Percentiles rank a stretch among this genome's conserved stretches.
Evolutionary conservation across 35 echinoderm and acorn worm species (phyloP).

Genomic region (Diadema setosum): DNA sequence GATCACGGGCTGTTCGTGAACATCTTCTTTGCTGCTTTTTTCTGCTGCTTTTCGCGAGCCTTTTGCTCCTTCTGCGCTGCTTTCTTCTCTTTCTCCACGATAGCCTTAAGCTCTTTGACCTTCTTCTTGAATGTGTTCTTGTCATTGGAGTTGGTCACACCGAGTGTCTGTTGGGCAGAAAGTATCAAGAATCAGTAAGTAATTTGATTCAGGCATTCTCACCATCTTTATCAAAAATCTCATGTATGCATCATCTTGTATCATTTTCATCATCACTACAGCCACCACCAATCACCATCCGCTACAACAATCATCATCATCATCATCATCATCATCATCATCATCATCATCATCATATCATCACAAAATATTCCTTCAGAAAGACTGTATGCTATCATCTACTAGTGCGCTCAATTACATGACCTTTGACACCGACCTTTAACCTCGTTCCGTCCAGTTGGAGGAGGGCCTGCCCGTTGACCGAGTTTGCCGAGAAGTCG

Average conservation of each 20-base stretch:
- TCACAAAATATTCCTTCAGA: no score
- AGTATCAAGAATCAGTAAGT: no score
- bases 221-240: no score
- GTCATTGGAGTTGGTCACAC: slow-evolving; percentile 65
- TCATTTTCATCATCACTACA: no score
- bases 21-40: slow-evolving; percentile 95
- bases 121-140: slow-evolving; percentile 87
- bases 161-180: slow-evolving; percentile 40
- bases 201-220: no score
- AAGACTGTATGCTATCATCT: no score
- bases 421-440: slow-evolving; percentile 63
- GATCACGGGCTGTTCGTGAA: slow-evolving; percentile 39
- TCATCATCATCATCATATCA: no score
- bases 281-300: no score
- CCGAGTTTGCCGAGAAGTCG: slow-evolving; percentile 72
- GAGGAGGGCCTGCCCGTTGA: slow-evolving; percentile 76
- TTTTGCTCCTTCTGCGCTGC: slow-evolving; percentile 77
- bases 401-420: background rate
- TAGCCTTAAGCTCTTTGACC: slow-evolving; percentile 83
- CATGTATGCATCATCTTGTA: no score
- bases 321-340: no score
- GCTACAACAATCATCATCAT: no score
- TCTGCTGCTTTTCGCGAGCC: slow-evolving; percentile 85
- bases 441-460: slow-evolving; percentile 72
- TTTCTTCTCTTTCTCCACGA: slow-evolving; percentile 89